Evolutionary conservation across 2,888 invertebrate genomes (phyloP), one percentile per base, ranked within the genome.

Genomic region (Catonia carolina): DNA sequence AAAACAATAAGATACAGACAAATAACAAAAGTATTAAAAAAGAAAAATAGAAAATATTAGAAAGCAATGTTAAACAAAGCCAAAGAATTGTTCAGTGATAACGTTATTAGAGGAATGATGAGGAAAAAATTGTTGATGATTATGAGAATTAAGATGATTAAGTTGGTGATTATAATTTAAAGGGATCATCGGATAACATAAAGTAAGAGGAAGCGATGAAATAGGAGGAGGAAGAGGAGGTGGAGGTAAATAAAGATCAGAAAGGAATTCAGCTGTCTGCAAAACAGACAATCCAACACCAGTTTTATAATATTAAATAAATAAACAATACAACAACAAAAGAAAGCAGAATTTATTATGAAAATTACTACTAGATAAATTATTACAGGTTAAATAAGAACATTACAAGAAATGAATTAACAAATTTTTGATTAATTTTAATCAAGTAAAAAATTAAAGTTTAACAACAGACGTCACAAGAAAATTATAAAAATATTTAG

Each of bases 181-280:
- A 27, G 27, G 27, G 8, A 27, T 6, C 8, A 8, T 27, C 27
- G 56, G 52, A 42, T 39, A 48, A 15, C 17, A 52, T 37, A 49
- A 39, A 33, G 49, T 20, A 33, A 50, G 75, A 74, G 67, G 62
- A 58, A 42, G 75, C 73, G 18, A 76, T 74, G 63, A 76, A 6
- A 73, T 66, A 58, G 66, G 65, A 54, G 68, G 67, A 52, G 66
- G 76, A 64, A 77, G 71, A 23, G 77, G 77, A 67, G 75, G 74
- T 59, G 74, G 69, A 71, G 70, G 82, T 68, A 83, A 81, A 75
- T 82, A 85, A 72, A 84, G 79, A 75, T 85, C 84, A 77, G 85
- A 83, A 78, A 83, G 82, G 79, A 84, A 80, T 78, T 84, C 84
- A 77, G 81, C 78, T 75, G 81, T 84, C 84, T 83, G 75, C 72